These are phyloP conservation scores for Drosophila anomelani DNA, from an alignment of 2,888 invertebrate species.

Conservation along the genomic window DNA sequence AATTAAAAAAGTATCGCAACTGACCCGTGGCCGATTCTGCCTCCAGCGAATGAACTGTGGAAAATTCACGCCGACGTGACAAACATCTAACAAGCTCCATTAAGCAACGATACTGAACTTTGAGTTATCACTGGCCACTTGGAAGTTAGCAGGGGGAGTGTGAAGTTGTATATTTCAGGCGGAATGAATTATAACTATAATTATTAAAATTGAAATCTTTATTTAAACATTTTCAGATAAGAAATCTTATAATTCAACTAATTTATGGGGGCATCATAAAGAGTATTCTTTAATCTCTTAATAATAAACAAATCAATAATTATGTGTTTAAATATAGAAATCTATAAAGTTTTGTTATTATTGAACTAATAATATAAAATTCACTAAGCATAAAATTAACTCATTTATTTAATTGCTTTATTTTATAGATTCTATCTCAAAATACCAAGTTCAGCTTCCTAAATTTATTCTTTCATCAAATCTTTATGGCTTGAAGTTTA, in stretches of 20 bases:
- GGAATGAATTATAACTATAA: neutral
- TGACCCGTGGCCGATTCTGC: slow-evolving; percentile 22
- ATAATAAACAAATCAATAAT: neutral
- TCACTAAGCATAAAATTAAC: neutral
- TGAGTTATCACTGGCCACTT: neutral
- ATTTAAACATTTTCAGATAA: neutral
- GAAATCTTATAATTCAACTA: neutral
- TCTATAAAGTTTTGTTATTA: neutral
- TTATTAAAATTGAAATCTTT: neutral
- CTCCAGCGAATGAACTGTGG: slow-evolving; percentile 45
- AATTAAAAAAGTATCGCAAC: slow-evolving; percentile 48
- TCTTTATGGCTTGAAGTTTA: slow-evolving; percentile 3
- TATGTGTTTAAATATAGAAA: neutral
- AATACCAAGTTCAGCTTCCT: neutral
- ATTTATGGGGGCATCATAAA: neutral
- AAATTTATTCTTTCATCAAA: neutral
- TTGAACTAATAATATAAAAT: neutral
- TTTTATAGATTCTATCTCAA: neutral
- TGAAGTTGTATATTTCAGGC: neutral
- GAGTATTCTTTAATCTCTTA: neutral
- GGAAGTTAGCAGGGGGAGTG: neutral
- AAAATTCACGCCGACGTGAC: slow-evolving; percentile 50
- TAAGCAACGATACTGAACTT: slow-evolving; percentile 28
- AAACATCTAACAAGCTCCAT: slow-evolving; percentile 66
- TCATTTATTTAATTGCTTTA: neutral